Evolutionary conservation across 2,113 vertebrate genomes (phyloP), one percentile per base, ranked within the genome.

Genomic region (Corythoichthys haematopterus): DNA sequence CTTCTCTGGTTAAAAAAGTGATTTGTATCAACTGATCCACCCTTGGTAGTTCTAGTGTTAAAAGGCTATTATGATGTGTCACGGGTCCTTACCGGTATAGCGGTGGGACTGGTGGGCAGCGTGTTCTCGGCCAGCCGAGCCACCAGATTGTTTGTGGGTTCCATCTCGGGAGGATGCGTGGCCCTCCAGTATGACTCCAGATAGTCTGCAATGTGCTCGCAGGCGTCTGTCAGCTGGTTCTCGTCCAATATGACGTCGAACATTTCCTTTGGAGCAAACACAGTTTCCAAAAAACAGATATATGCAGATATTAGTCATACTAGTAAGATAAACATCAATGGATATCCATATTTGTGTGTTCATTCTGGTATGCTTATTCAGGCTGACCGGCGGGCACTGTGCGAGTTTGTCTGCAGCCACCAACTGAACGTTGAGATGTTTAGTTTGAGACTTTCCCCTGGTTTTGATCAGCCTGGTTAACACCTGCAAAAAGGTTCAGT

Each of bases 121-220:
- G 95, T 92, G 59, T 94, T 95, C 73, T 94, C 93, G 53, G 93
- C 94, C 74, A 97, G 88, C 64, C 94, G 93, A 77, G 92, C 93
- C 77, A 96, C 91, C 74, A 98, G 89, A 51, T 94, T 90, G 67
- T 94, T 95, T 69, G 90, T 82, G 64, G 92, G 90, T 69, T 89
- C 92, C 92, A 93, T 95, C 90, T 96, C 95, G 35, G 95, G 92
- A 2, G 96, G 97, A 64, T 99, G 97, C 20, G 96, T 97, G 78
- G 96, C 93, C 90, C 94, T 96, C 97, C 97, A 99, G 80, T 98
- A 99, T 53, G 95, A 94, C 91, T 99, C 97, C 89, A 99, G 87
- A 55, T 97, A 99, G 79, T 99, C 96, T 28, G 97, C 95, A 3
- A 99, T 92, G 90, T 99, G 97, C 80, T 99, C 97, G 85, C 97